A percentile compares a stretch with the other conserved stretches of the same genome.
phyloP scores from a whole-genome alignment of 2,888 invertebrate genomes.

The Eledone cirrhosa region DNA sequence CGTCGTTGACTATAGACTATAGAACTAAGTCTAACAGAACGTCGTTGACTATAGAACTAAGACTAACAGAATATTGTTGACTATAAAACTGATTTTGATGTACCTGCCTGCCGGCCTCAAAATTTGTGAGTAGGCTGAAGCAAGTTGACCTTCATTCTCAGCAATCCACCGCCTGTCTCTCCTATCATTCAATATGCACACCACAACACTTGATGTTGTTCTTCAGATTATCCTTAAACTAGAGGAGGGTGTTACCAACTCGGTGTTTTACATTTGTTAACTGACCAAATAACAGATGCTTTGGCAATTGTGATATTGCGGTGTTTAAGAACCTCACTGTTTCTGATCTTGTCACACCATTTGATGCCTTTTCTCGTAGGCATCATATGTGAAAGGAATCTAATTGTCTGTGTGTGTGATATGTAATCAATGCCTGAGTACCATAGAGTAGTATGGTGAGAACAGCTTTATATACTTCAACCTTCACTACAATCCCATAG shows the following conservation, averaged over 20 bases:
- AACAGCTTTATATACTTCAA: not conserved
- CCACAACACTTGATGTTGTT: no score
- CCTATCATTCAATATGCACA: no score
- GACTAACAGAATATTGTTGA: no score
- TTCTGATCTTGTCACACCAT: not conserved
- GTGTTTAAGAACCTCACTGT: not conserved
- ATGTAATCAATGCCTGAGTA: not conserved
- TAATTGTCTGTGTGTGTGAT: not conserved
- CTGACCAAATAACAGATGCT: not conserved
- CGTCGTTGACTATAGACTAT: no score
- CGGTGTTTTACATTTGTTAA: no score
- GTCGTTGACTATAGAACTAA: no score
- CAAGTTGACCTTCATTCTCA: no score
- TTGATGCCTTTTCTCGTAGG: not conserved
- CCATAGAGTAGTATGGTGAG: not conserved
- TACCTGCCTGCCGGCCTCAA: no score
- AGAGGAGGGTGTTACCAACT: not conserved
- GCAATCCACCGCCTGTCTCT: no score
- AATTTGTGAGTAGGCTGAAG: no score
- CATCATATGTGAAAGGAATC: not conserved
- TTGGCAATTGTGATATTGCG: not conserved
- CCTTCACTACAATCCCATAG: not conserved
- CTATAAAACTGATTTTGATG: no score
- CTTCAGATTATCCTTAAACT: not conserved
- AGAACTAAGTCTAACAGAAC: no score